phyloP scores from a whole-genome alignment of 53 echinoderm and acorn worm genomes.

The Zoroaster sp. region DNA sequence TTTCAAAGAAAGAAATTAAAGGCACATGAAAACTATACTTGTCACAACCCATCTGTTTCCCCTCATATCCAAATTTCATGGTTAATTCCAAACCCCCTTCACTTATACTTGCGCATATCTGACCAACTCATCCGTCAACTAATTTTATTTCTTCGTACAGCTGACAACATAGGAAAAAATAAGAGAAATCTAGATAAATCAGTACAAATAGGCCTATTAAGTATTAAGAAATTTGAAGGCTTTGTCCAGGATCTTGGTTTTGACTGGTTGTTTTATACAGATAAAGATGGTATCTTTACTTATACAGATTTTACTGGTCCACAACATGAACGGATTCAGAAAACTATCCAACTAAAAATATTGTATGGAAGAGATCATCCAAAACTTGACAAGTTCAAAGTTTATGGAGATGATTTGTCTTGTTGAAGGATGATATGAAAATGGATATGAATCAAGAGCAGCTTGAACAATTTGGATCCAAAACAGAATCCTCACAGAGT shows the following conservation, averaged over 20 bases:
- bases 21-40: no score
- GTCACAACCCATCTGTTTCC: slow-evolving; percentile 1
- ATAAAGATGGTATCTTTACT: slow-evolving; percentile 11
- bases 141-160: no score
- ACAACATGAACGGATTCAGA: slow-evolving; percentile 34
- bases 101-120: no score
- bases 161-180: slow-evolving; percentile 33
- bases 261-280: no score
- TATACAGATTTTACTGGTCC: slow-evolving; percentile 26
- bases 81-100: no score
- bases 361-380: slow-evolving; percentile 3
- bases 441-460: no score
- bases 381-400: no score
- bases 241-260: slow-evolving; percentile 25
- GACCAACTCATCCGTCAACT: no score
- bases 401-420: slow-evolving; percentile 12
- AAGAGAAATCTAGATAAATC: slow-evolving; percentile 30
- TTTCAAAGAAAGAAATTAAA: not conserved
- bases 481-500: not conserved
- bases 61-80: slow-evolving; percentile 4
- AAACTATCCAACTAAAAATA: slow-evolving; percentile 14
- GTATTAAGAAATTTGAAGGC: slow-evolving; percentile 20
- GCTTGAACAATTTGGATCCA: no score
- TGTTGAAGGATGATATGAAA: slow-evolving; percentile 5
- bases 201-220: no score